These are phyloP conservation scores for Fragum fragum DNA, from an alignment of 2,888 invertebrate genomes.

Conservation along the genomic window DNA sequence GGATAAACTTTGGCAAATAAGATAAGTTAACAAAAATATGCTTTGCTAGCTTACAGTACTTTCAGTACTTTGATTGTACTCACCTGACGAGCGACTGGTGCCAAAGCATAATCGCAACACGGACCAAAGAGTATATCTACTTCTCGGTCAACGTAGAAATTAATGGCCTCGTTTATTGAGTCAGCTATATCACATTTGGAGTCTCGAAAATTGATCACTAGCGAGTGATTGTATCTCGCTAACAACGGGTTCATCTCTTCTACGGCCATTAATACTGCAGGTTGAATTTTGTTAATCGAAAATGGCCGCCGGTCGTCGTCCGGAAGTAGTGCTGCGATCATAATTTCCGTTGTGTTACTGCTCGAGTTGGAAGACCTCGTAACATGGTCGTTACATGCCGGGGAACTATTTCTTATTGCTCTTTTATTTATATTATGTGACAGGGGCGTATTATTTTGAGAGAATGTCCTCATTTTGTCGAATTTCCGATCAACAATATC, in stretches of 20 bases:
- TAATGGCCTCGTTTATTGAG: constrained; percentile 81
- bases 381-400: background rate
- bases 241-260: constrained; percentile 67
- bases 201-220: constrained; percentile 61
- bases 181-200: constrained; percentile 79
- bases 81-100: constrained; percentile 93
- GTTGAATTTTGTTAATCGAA: constrained; percentile 79
- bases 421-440: constrained; percentile 20
- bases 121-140: constrained; percentile 84
- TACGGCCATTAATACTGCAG: constrained; percentile 83
- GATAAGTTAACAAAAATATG: no score
- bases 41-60: no score
- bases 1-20: no score
- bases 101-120: constrained; percentile 90
- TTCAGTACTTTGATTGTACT: no score
- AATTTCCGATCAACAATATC: constrained; percentile 2
- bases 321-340: constrained; percentile 77
- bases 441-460: background rate
- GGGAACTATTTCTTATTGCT: constrained; percentile 1
- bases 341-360: constrained; percentile 46
- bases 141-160: constrained; percentile 78
- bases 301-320: constrained; percentile 71
- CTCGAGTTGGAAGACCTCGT: constrained; percentile 4
- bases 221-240: constrained; percentile 37
- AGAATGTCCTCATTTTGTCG: constrained; percentile 6